These are phyloP conservation scores for Bovichtus diacanthus DNA, from an alignment of 2,797 vertebrate species.

Conservation along the genomic window DNA sequence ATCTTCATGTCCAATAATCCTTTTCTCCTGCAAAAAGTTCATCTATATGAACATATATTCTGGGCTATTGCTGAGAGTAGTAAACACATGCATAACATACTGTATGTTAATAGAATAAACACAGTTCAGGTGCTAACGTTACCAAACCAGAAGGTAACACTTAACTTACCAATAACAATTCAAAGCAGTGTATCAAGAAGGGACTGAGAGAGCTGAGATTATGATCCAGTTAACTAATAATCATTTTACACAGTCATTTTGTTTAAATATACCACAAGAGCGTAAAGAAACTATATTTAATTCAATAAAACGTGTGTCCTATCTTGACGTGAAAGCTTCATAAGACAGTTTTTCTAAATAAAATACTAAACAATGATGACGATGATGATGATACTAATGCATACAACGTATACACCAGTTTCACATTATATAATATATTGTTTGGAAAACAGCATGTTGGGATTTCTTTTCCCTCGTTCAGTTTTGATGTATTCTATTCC, in stretches of 20 bases:
- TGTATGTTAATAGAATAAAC: background rate
- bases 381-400: background rate
- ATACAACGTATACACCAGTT: constrained; percentile 5
- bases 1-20: background rate
- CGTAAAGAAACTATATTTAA: background rate
- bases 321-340: background rate
- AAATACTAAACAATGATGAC: background rate
- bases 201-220: background rate
- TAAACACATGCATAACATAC: background rate
- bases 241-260: background rate
- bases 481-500: constrained; percentile 27
- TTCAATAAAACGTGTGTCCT: background rate
- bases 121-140: background rate
- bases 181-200: background rate
- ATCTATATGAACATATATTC: background rate
- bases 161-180: background rate
- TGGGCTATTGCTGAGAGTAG: background rate
- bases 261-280: background rate
- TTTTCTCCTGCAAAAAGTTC: background rate
- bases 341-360: background rate
- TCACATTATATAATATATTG: background rate
- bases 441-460: constrained; percentile 19
- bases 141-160: background rate
- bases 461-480: background rate
- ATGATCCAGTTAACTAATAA: background rate